Evolutionary conservation across 1,140 invertebrate species (phyloP), one percentile per base, ranked within the genome.

Genomic region (Phocides pigmalion): DNA sequence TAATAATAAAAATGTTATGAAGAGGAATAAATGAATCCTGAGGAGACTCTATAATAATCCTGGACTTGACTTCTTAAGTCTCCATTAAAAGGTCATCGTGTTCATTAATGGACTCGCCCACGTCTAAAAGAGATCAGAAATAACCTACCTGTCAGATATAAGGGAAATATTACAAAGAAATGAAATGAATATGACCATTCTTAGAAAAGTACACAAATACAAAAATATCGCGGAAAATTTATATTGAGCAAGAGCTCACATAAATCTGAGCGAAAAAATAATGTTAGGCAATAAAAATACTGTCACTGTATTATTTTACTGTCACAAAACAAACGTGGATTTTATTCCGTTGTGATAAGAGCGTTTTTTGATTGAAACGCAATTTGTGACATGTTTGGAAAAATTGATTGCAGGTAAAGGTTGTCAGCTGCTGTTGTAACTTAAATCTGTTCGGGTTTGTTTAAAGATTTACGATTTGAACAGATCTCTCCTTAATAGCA

Each of bases 261-360:
- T 47, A 47, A 47, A 47, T 47, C 44, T 47, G 44, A 22, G 19
- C 44, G 11, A 47, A 22, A 47, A 47, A 47, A 47, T 47, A 17
- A 47, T 47, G 19, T 22, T 0, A 12, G 44, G 44, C 44, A 12
- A 49, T 49, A 49, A 49, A 47, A 49, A 28, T 49, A 1, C 46
- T 49, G 46, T 28, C 46, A 15, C 12, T 5, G 12, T 49, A 49
- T 49, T 49, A 49, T 49, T 49, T 28, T 49, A 49, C 37, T 51
- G 28, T 35, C 28, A 51, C 49, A 51, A 41, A 51, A 51, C 28
- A 51, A 51, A 51, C 15, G 49, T 35, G 25, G 12, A 19, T 51
- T 51, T 51, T 51, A 32, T 51, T 35, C 15, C 25, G 0, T 9
- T 32, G 49, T 3, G 28, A 35, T 51, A 51, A 51, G 49, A 15